Evolutionary conservation across 2,888 invertebrate genomes (phyloP), one percentile per base, ranked within the genome.

Genomic region (Coecobrya sp.): DNA sequence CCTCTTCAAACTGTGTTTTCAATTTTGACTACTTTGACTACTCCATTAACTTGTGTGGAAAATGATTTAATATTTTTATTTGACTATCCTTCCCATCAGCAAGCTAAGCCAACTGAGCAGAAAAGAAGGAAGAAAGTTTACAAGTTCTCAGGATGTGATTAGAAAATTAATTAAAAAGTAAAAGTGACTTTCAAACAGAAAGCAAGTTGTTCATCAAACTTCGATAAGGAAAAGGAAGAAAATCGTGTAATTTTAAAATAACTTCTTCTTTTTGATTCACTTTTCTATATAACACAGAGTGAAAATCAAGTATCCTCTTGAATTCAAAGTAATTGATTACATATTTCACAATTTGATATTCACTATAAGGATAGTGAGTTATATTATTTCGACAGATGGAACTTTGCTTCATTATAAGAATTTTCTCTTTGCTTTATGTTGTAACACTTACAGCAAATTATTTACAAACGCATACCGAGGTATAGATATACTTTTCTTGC

Each of bases 91-190:
- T 65, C 25, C 27, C 7, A 65, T 25, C 25, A 65, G 25, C n/a
- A 70, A 65, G 11, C 65, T 25, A n/a, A 36, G n/a, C n/a, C 68
- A 30, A 25, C 22, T 3, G 25, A 49, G 22, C 76, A 49, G 25
- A 45, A 76, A 22, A 22, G 45, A 73, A 49, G 25, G 25, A 49
- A 49, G 22, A 76, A 76, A 76, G 5, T 27, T 76, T 76, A 30
- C 16, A 30, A 19, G 36, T 42, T 68, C 11, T 42, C 16, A 49
- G 76, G 49, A 76, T 13, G 76, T 76, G 76, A 45, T 76, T 76
- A 76, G 45, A 22, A 76, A 76, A 76, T 76, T 76, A 76, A 76
- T 76, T 76, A 49, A 49, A 76, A 55, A 49, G 0, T 2, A 36
- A 70, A 70, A 70, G 36, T 36, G 22, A 65, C 36, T 70, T 70